Evolutionary conservation across 2,888 invertebrate species (phyloP), one percentile per base, ranked within the genome.

Genomic region (Litoditis marina): DNA sequence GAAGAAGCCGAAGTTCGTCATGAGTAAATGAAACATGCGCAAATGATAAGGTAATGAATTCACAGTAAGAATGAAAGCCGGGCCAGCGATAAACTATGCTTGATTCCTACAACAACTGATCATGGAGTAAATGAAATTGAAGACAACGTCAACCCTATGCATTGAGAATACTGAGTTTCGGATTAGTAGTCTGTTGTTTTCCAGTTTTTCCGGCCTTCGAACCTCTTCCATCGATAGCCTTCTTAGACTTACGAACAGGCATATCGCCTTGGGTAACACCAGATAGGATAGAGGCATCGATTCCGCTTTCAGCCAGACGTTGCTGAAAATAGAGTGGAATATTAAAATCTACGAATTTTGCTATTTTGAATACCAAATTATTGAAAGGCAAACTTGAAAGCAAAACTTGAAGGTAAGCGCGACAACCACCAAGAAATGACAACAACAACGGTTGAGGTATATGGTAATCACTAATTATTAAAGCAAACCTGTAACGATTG

Each of bases 401-500:
- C n/a, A n/a, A n/a, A n/a, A n/a, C n/a, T n/a, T n/a, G n/a, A n/a
- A n/a, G n/a, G n/a, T n/a, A n/a, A n/a, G n/a, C n/a, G n/a, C n/a
- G n/a, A n/a, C n/a, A n/a, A n/a, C n/a, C n/a, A n/a, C n/a, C n/a
- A n/a, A n/a, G n/a, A n/a, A n/a, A n/a, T n/a, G n/a, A n/a, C n/a
- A n/a, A n/a, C n/a, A n/a, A n/a, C n/a, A n/a, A n/a, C n/a, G n/a
- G n/a, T n/a, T n/a, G n/a, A n/a, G n/a, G n/a, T n/a, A n/a, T n/a
- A n/a, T n/a, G n/a, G n/a, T n/a, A n/a, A n/a, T n/a, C n/a, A n/a
- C n/a, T n/a, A n/a, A n/a, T n/a, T n/a, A n/a, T n/a, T n/a, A n/a
- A n/a, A n/a, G n/a, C n/a, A n/a, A n/a, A 73, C 73, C 63, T 73
- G 66, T 36, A 78, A 68, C 25, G 63, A 65, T 30, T 72, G 67